Evolutionary conservation across 2,888 invertebrate species (phyloP), one percentile per base, ranked within the genome.

Genomic region (Cabera pusaria): DNA sequence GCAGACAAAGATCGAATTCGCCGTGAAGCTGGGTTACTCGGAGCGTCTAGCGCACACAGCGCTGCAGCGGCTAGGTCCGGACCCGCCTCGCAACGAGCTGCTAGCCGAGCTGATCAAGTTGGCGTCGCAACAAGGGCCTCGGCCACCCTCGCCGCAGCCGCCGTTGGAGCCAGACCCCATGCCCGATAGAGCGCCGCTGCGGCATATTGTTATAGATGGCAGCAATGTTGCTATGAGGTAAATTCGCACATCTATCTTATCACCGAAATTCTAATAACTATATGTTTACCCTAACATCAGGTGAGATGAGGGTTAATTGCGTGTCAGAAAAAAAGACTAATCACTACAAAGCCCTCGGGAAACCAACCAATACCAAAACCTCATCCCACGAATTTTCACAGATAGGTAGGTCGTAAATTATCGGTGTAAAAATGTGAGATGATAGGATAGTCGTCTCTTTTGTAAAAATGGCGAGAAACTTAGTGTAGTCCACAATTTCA

Each of bases 181-280:
- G 3, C 67, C 79, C 1, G 88, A 88, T 14, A 59, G 80, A 1
- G 83, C 82, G 6, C 74, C 79, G 17, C 79, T 94, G 6, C 83
- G 97, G 40, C 94, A 95, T 37, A 93, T 98, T 48, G 97, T 98
- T 49, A 95, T 98, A 45, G 98, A 98, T 76, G 98, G 98, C 60
- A 97, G 97, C 77, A 98, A 98, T 76, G 96, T 98, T 8, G 98
- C 98, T 18, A 96, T 97, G 95, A 95, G 94, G 95, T 95, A 72
- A 24, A 3, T n/a, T 1, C 66, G 70, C n/a, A 3, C 66, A 24
- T 14, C 10, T 24, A 16, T n/a, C n/a, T n/a, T n/a, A n/a, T n/a
- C n/a, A n/a, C n/a, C n/a, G n/a, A n/a, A n/a, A n/a, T n/a, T n/a
- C n/a, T n/a, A n/a, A n/a, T n/a, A n/a, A n/a, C n/a, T n/a, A n/a